Conservation (phyloP, 2,888 invertebrate genomes). For the Laspeyria flexula region DNA sequence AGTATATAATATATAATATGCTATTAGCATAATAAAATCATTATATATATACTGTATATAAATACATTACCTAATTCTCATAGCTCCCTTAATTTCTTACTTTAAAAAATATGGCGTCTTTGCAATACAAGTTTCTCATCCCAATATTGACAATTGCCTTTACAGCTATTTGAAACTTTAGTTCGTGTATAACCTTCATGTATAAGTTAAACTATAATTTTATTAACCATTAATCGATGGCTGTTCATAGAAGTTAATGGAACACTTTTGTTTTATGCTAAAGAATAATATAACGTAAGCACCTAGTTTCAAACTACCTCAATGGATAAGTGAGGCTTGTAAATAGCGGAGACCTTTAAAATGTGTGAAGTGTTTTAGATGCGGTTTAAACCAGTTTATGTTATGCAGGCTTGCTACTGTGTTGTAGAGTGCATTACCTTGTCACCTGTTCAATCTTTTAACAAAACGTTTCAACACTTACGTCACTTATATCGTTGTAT, state of each 20-base stretch:
- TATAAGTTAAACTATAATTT: not conserved
- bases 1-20: too few species aligned
- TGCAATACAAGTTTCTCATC: too few species aligned
- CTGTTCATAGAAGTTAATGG: not conserved
- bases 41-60: too few species aligned
- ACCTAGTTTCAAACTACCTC: not conserved
- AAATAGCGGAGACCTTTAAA: not conserved
- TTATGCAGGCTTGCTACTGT: constrained; percentile 22
- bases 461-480: constrained; percentile 11
- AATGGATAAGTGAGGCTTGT: not conserved
- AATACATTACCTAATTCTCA: too few species aligned
- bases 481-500: not conserved
- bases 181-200: not conserved
- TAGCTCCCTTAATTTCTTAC: too few species aligned
- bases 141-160: too few species aligned
- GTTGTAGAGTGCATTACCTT: constrained; percentile 35
- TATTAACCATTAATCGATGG: not conserved
- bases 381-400: not conserved
- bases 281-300: not conserved
- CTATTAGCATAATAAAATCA: too few species aligned
- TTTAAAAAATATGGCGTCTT: too few species aligned
- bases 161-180: too few species aligned
- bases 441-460: constrained; percentile 25
- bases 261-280: not conserved
- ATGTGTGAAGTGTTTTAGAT: not conserved